Evolutionary conservation across 1,140 invertebrate genomes (phyloP), one percentile per base, ranked within the genome.

Genomic region (Lepidurus arcticus): DNA sequence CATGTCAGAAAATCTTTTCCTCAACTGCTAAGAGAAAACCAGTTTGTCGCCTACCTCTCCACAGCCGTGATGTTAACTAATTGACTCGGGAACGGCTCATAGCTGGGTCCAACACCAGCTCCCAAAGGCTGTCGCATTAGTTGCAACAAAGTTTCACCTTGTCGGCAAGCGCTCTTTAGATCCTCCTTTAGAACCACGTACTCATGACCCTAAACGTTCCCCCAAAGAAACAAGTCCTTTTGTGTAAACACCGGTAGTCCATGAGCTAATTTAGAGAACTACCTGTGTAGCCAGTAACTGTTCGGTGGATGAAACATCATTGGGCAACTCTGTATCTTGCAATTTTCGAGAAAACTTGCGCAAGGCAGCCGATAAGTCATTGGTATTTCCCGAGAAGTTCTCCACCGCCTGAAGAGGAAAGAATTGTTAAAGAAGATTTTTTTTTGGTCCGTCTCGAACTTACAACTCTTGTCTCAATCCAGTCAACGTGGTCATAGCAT

Each of bases 401-500:
- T 98, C 96, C 81, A 98, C 90, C 76, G 93, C 94, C 95, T 97
- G 84, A n/a, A 88, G 88, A 82, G 80, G 82, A 53, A 78, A 75
- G 43, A 34, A 74, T 2, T 5, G 1, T 42, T 75, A 75, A 42
- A 42, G 43, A 42, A 75, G 0, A 24, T 16, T 16, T 24, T 44
- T 75, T 7, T 8, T 26, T 74, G 1, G 4, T 26, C 74, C 74
- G 0, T 1, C 47, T 42, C 6, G 26, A 80, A 89, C 90, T 90
- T 87, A 98, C 96, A 85, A 96, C 92, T 89, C 96, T 88, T 85
- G 98, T 95, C 82, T 97, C 92, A 84, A 98, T 96, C 96, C 96
- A 99, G 82, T 97, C 94, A 75, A 93, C 90, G 85, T 98, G 94
- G 81, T 94, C 93, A 86, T 98, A 98, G 43, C 91, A 89, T 77